A percentile compares a stretch with the other conserved stretches of the same genome.
phyloP scores from a whole-genome alignment of 2,113 vertebrate genomes.

The Dolichallabes microphthalmus region DNA sequence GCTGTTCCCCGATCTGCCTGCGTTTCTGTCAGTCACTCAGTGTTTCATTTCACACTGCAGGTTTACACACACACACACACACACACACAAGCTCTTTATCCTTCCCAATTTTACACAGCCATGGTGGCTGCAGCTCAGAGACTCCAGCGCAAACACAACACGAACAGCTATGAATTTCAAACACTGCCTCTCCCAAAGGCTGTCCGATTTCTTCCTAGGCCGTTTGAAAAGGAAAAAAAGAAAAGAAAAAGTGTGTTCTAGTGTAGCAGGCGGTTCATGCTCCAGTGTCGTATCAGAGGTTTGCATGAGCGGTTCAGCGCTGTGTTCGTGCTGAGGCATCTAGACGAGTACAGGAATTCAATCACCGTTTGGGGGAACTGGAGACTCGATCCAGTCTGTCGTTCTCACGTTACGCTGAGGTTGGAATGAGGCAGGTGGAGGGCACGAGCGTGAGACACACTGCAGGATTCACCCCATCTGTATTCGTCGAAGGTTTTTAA shows the following conservation, averaged over 20 bases:
- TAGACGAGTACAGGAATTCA: background rate
- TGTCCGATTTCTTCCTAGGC: conserved; percentile 35
- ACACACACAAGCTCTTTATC: conserved; percentile 1
- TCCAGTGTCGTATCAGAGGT: background rate
- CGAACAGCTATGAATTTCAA: conserved; percentile 61
- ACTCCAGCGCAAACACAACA: conserved; percentile 41
- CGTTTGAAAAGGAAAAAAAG: background rate
- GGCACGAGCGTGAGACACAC: conserved; percentile 54
- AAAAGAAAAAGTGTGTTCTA: background rate
- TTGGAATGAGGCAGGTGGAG: conserved; percentile 58
- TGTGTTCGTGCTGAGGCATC: background rate
- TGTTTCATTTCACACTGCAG: conserved; percentile 47
- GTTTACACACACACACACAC: background rate
- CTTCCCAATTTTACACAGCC: conserved; percentile 49
- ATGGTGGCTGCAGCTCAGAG: conserved; percentile 48
- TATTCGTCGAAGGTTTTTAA: background rate
- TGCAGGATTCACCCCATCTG: conserved; percentile 51
- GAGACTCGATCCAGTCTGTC: background rate
- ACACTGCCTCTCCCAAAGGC: conserved; percentile 33
- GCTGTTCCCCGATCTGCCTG: conserved; percentile 35
- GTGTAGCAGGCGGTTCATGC: background rate
- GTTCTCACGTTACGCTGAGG: conserved; percentile 54
- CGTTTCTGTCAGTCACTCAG: conserved; percentile 49
- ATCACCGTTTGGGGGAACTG: background rate
- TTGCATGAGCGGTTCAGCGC: background rate